Conservation (phyloP, 2,888 invertebrate species). For the Tetranychus piercei region DNA sequence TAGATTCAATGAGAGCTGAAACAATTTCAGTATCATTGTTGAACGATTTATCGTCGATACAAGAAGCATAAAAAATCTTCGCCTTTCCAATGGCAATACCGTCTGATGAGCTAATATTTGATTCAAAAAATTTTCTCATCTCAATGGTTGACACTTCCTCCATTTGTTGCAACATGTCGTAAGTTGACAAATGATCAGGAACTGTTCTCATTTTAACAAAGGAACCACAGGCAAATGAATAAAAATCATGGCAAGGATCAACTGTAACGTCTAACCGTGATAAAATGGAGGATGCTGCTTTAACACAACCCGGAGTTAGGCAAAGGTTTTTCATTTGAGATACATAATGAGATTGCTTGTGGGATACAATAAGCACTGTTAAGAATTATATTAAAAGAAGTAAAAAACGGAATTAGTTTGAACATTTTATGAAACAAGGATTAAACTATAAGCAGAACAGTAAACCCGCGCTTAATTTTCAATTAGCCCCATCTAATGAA, state of each 20-base stretch:
- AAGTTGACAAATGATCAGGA: conserved; percentile 32
- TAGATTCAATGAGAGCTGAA: conserved; percentile 29
- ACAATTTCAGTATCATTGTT: conserved; percentile 27
- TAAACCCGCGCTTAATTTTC: too few species aligned
- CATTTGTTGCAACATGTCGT: conserved; percentile 34
- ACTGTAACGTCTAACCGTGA: conserved; percentile 30
- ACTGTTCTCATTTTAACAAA: conserved; percentile 32
- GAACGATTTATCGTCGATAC: conserved; percentile 31
- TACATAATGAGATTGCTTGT: neutral
- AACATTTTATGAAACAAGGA: too few species aligned
- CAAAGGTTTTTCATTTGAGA: conserved; percentile 4
- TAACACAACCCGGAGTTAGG: conserved; percentile 15
- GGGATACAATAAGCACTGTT: neutral
- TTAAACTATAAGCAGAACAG: too few species aligned
- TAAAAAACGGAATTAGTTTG: neutral
- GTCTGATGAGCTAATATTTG: conserved; percentile 17
- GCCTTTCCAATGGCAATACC: conserved; percentile 31
- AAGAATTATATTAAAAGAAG: neutral
- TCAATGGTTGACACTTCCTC: conserved; percentile 33
- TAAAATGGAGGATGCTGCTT: conserved; percentile 31
- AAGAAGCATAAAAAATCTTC: conserved; percentile 32
- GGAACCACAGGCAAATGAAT: conserved; percentile 33
- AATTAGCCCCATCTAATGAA: too few species aligned
- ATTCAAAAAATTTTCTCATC: conserved; percentile 30
- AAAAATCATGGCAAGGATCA: conserved; percentile 32